Base-by-base conservation (phyloP, 2,797 vertebrate genomes). In the Clarias platycephalus region DNA sequence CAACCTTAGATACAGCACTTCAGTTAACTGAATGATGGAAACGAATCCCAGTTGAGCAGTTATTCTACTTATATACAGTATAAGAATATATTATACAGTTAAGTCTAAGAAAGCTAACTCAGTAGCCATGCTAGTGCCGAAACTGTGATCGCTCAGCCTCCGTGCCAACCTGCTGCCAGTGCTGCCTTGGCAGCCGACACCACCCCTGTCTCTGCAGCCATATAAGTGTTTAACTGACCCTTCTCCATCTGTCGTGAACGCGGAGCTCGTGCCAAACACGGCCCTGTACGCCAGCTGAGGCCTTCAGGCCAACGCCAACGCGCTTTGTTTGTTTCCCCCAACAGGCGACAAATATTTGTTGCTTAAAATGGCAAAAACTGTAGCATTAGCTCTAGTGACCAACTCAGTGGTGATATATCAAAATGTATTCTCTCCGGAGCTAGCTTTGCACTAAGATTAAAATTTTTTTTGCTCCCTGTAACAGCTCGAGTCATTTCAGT, bases 161-260 rank as follows among this genome's bases (percentile, higher is more conserved):
- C 9, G 34, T 72, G 63, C 80, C 86, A 85, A 83, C 44, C 60
- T 78, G 84, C 80, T 75, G 85, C 84, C 49, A 81, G 18, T 34
- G 75, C 84, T 78, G 70, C 34, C 70, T 75, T 83, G 80, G 80
- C 79, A 80, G 68, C 72, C 53, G 74, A 64, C 37, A 77, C 84
- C 82, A 76, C 80, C 82, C 78, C 75, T 68, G 85, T 26, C 64
- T 70, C 83, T 70, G 66, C 85, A 85, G 79, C 44, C 67, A 62
- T 83, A 82, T 82, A 86, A 84, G 75, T 88, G 80, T 81, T 84
- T 86, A 85, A 88, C 90, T 90, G 91, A 90, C 88, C 89, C 89
- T 88, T 89, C 84, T 87, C 91, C 91, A 92, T 93, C 93, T 94
- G 93, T 92, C 90, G 90, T 85, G 90, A 93, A 93, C 85, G 90